Evolutionary conservation across 1,140 invertebrate species (phyloP).

Genomic region (Sinonovacula constricta): DNA sequence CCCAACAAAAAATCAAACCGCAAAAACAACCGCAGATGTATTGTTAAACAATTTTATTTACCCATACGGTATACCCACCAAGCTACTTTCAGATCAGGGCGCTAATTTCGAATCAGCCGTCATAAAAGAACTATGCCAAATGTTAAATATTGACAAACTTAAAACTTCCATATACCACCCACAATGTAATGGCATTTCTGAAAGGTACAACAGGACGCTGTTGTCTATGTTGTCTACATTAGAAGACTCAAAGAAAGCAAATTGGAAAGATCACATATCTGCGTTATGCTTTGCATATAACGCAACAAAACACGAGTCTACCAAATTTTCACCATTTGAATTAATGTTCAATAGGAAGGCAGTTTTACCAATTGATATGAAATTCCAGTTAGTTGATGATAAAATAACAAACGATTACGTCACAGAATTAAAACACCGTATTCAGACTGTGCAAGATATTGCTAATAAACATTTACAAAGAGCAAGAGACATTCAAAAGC

Average conservation of each 20-base stretch:
- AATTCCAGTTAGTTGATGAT: background rate
- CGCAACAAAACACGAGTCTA: constrained; percentile 8
- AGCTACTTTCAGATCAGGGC: constrained; percentile 34
- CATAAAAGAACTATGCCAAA: constrained; percentile 24
- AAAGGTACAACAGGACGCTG: constrained; percentile 42
- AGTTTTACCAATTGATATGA: background rate
- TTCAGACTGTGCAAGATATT: background rate
- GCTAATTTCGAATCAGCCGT: constrained; percentile 32
- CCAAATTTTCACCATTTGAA: too few species aligned
- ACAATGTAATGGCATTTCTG: constrained; percentile 17
- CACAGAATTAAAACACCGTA: background rate
- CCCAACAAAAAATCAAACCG: background rate
- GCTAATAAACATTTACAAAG: background rate
- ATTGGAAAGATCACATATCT: constrained; percentile 10
- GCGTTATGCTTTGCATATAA: background rate
- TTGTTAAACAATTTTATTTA: constrained; percentile 39
- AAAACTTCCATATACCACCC: constrained; percentile 36
- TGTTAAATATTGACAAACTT: constrained; percentile 13
- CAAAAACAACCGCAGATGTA: constrained; percentile 27
- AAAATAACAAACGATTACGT: background rate
- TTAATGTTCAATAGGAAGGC: background rate
- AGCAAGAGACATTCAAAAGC: background rate
- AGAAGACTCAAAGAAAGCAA: background rate
- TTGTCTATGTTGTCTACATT: constrained; percentile 32
- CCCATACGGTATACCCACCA: constrained; percentile 41